A percentile compares a stretch with the other conserved stretches of the same genome.
Evolutionary conservation across 2,797 vertebrate species (phyloP).

Genomic region (Pachyuromys duprasi): DNA sequence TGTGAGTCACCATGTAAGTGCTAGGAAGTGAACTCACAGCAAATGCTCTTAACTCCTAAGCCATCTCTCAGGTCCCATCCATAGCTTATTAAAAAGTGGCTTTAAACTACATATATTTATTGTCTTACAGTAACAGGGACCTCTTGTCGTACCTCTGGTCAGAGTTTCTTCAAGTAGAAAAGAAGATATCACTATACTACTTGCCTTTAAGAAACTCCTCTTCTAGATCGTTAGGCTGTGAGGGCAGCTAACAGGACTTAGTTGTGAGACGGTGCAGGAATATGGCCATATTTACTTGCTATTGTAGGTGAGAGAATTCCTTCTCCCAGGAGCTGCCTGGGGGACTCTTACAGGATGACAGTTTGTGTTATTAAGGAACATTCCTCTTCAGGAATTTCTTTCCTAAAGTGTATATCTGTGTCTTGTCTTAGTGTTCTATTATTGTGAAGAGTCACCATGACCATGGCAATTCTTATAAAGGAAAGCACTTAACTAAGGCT

Average conservation of each 20-base stretch:
- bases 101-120: not conserved
- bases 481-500: not conserved
- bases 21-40: not conserved
- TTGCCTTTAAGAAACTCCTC: not conserved
- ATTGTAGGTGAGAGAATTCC: not conserved
- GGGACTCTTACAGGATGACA: not conserved
- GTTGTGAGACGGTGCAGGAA: no score
- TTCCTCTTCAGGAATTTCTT: not conserved
- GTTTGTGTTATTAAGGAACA: not conserved
- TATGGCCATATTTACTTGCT: not conserved
- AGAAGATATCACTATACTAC: not conserved
- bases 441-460: not conserved
- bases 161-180: not conserved
- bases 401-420: not conserved
- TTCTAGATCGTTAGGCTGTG: not conserved
- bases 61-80: not conserved
- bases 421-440: not conserved
- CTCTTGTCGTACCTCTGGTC: not conserved
- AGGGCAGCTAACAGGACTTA: conserved; percentile 1
- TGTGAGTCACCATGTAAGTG: not conserved
- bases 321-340: not conserved
- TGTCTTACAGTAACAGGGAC: not conserved
- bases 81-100: not conserved
- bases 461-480: not conserved
- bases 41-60: not conserved